Evolutionary conservation across 2,797 vertebrate genomes (phyloP), one percentile per base, ranked within the genome.

Genomic region (Tangara arthus): DNA sequence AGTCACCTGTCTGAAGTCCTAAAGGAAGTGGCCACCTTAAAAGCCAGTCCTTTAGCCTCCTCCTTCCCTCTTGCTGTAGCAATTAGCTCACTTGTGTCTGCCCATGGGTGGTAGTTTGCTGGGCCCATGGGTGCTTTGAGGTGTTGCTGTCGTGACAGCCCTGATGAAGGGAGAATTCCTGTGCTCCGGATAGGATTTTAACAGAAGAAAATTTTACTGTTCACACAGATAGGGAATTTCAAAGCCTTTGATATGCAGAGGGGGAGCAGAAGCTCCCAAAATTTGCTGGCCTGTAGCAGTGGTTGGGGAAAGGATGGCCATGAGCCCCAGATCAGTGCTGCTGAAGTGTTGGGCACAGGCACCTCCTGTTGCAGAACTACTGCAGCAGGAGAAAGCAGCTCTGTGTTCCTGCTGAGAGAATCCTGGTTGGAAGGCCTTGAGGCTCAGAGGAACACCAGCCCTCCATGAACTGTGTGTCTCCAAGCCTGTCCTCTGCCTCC

Each of bases 51-150:
- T 69, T 79, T 17, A 27, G 27, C 47, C 34, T 79, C 24, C 15
- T 91, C 6, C 34, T 81, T 55, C 26, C 28, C 41, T 56, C 24
- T 27, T 72, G 41, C 85, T 77, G 68, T 80, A 93, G 79, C 79
- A 69, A 47, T 85, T 91, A 87, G 27, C 83, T 86, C 5, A 2
- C 15, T 28, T 12, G 17, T 55, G 30, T 44, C 46, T 89, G 71
- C 34, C 42, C 19, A 34, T 12, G n/a, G 15, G 35, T 3, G 4
- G 28, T 23, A 28, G 50, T 68, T 83, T 81, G 65, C 16, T 28
- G n/a, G 35, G 26, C 23, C 17, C 1, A 0, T 0, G 6, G 32
- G 19, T 1, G 2, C 32, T 77, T 19, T 71, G 39, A 12, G 2
- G 16, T 1, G 9, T 46, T 77, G 34, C 86, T 78, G 52, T 66